Percentiles rank a stretch among this genome's conserved stretches.
These are phyloP conservation scores for Platorchestia sp. DNA, from an alignment of 1,140 invertebrate species.

Conservation along the genomic window DNA sequence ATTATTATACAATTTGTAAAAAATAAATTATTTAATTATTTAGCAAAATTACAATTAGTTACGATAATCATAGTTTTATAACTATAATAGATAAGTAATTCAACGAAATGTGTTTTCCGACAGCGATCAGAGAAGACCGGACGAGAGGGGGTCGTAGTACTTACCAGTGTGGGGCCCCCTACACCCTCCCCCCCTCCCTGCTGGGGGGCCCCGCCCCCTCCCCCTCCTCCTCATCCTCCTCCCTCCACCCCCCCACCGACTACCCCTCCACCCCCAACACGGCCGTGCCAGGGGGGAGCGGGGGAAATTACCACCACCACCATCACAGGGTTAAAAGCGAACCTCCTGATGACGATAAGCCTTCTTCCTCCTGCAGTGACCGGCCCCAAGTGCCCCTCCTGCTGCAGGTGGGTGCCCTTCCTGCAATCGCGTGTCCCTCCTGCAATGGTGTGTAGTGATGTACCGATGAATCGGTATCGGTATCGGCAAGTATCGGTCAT, in stretches of 20 bases:
- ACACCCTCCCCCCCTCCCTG: conserved; percentile 79
- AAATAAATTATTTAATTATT: too few relatives aligned
- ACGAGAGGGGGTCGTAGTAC: conserved; percentile 95
- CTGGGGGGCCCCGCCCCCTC: conserved; percentile 68
- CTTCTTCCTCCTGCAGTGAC: conserved; percentile 68
- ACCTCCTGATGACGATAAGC: conserved; percentile 70
- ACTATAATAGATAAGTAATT: too few relatives aligned
- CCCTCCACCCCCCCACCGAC: conserved; percentile 48
- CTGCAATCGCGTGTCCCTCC: too few relatives aligned
- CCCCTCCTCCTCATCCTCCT: conserved; percentile 62
- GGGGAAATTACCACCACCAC: conserved; percentile 55
- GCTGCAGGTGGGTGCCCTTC: conserved; percentile 72
- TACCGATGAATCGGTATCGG: too few relatives aligned
- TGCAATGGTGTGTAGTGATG: too few relatives aligned
- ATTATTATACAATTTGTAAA: too few relatives aligned
- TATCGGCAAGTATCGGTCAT: too few relatives aligned
- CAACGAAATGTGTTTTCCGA: too few relatives aligned
- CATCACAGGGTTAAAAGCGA: conserved; percentile 72
- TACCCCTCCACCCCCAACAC: conserved; percentile 70
- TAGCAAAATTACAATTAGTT: too few relatives aligned
- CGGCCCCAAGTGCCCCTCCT: conserved; percentile 73
- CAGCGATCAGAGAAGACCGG: conserved; percentile 93
- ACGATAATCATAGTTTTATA: too few relatives aligned
- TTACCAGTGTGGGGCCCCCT: conserved; percentile 86
- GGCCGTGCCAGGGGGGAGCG: conserved; percentile 74